These are phyloP conservation scores for Proteles cristata DNA, from an alignment of 2,113 vertebrate genomes.

Conservation along the genomic window DNA sequence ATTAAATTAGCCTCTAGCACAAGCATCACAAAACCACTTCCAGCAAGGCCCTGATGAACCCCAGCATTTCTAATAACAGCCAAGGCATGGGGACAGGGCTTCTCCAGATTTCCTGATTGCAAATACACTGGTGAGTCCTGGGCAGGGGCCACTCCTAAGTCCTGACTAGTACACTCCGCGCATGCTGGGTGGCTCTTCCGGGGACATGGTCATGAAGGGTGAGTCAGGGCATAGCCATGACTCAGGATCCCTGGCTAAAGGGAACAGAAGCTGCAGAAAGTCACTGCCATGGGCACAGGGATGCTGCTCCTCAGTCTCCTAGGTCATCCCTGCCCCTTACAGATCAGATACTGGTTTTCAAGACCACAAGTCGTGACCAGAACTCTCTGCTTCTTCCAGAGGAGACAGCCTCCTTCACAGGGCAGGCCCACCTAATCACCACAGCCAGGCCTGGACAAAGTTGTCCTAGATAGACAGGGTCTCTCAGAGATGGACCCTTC, in stretches of 20 bases:
- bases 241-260: not conserved
- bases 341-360: not conserved
- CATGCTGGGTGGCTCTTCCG: no score
- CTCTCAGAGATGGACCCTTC: not conserved
- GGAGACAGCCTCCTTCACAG: not conserved
- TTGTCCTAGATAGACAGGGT: not conserved
- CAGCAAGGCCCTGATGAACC: not conserved
- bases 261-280: not conserved
- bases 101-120: not conserved
- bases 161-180: not conserved
- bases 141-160: not conserved
- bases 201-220: not conserved
- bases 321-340: not conserved
- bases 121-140: fast-evolving
- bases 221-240: not conserved
- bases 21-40: not conserved
- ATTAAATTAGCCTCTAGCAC: not conserved
- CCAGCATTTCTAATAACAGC: not conserved
- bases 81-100: no score
- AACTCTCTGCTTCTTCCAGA: not conserved
- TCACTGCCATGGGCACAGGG: not conserved
- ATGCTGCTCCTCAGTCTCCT: not conserved
- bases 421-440: no score
- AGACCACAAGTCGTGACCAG: not conserved
- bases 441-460: not conserved